phyloP scores from a whole-genome alignment of 23 tunicate genomes.

The Trididemnum nubilum region DNA sequence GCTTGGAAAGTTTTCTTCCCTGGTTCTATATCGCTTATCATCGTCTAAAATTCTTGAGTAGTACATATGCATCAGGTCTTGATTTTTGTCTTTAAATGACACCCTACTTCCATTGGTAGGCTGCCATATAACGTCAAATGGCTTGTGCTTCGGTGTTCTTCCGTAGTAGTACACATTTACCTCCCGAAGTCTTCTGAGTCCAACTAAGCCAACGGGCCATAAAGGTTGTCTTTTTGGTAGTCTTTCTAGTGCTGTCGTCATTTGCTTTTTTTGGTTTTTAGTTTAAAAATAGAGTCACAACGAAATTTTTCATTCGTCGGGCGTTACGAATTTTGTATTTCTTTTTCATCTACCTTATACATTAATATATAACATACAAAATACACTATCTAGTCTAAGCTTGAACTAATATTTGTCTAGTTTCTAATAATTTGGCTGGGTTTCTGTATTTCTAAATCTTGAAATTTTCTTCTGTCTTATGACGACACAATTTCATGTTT shows the following conservation, averaged over 20 bases:
- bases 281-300: too few relatives aligned
- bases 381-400: too few relatives aligned
- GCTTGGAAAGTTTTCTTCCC: neutral
- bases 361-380: neutral
- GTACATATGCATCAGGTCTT: conserved; percentile 69
- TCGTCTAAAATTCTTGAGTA: conserved; percentile 39
- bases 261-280: too few relatives aligned
- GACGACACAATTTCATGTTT: too few relatives aligned
- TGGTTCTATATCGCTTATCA: neutral
- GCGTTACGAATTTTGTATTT: neutral
- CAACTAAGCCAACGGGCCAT: neutral
- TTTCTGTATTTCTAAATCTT: too few relatives aligned
- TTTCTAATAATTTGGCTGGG: too few relatives aligned
- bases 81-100: conserved; percentile 53
- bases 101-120: conserved; percentile 75
- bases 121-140: conserved; percentile 71
- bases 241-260: conserved; percentile 13
- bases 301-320: neutral
- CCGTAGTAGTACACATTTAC: conserved; percentile 51
- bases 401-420: too few relatives aligned
- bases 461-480: too few relatives aligned
- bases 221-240: neutral
- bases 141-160: conserved; percentile 62
- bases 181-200: conserved; percentile 53
- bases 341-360: neutral